Base-by-base conservation (phyloP, 2,797 vertebrate genomes). In the Harpagifer antarcticus region DNA sequence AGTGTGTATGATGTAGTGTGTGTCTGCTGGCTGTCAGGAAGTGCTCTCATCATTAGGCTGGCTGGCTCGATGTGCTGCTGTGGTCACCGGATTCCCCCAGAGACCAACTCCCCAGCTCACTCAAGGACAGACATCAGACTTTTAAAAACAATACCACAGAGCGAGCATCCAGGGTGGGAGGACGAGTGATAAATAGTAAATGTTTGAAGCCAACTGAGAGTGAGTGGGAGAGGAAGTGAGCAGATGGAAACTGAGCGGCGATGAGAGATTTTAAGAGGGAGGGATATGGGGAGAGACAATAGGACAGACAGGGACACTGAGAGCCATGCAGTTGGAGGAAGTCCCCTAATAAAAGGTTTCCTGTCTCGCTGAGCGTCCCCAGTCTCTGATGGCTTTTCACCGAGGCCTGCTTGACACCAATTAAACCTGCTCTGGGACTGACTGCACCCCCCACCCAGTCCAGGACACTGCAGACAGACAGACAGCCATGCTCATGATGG, bases 311-410 rank as follows among this genome's bases (percentile, higher is more conserved):
- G 75, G 76, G 83, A 88, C 82, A 78, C 61, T 44, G 54, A 84
- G 80, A 86, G 72, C 60, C 84, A 68, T 80, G 75, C 76, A 86
- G 86, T 82, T 66, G 68, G 74, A 88, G 89, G 90, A 95, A 95
- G 93, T 92, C 88, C 91, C 92, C 90, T 90, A 95, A 88, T 95
- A 95, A 96, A 96, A 95, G 92, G 68, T 89, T 96, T 96, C 94
- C 95, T 95, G 93, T 90, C 93, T 91, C 85, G 74, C 90, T 93
- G 91, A 93, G 93, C 88, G 89, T 95, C 92, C 92, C 64, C 13
- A 56, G 84, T 79, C 91, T 91, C 93, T 94, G 93, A 92, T 95
- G 94, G 92, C 91, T 92, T 86, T 94, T 93, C 90, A 90, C 92
- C 61, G 83, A 87, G 91, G 91, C 79, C 90, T 91, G 89, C 90